phyloP scores from a whole-genome alignment of 2,888 invertebrate species.

The Spicauda simplicius region DNA sequence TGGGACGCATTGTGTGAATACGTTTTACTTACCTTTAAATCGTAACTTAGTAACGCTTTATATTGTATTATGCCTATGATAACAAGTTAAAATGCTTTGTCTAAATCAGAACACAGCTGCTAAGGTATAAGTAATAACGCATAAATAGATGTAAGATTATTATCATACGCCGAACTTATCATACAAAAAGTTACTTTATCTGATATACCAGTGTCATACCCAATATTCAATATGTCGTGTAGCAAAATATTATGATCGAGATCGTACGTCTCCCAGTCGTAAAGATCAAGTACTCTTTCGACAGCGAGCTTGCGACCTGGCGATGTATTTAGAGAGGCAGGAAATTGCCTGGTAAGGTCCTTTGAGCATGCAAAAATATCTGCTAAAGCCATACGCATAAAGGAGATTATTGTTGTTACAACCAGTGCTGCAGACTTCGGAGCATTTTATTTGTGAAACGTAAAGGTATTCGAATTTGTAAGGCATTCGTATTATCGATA shows the following conservation, averaged over 20 bases:
- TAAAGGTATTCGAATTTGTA: neutral
- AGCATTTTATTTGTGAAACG: neutral
- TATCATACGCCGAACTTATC: no score
- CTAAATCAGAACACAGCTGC: no score
- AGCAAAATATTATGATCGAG: neutral
- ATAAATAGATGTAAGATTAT: no score
- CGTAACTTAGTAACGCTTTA: no score
- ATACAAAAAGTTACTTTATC: neutral
- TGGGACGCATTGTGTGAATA: no score
- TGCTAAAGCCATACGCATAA: neutral
- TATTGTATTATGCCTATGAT: no score
- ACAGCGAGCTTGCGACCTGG: neutral
- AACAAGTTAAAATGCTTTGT: no score
- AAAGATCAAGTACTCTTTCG: constrained; percentile 1
- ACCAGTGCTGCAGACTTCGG: neutral
- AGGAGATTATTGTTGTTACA: neutral
- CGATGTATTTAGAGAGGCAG: neutral
- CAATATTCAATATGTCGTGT: neutral
- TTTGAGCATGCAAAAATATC: constrained; percentile 8
- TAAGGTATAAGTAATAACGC: no score
- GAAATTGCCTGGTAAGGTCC: constrained; percentile 6
- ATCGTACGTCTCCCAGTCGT: neutral
- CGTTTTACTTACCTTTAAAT: no score
- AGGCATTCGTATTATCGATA: neutral
- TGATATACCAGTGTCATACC: neutral